phyloP scores from a whole-genome alignment of 1,140 invertebrate species.

The Leptopilina clavipes region DNA sequence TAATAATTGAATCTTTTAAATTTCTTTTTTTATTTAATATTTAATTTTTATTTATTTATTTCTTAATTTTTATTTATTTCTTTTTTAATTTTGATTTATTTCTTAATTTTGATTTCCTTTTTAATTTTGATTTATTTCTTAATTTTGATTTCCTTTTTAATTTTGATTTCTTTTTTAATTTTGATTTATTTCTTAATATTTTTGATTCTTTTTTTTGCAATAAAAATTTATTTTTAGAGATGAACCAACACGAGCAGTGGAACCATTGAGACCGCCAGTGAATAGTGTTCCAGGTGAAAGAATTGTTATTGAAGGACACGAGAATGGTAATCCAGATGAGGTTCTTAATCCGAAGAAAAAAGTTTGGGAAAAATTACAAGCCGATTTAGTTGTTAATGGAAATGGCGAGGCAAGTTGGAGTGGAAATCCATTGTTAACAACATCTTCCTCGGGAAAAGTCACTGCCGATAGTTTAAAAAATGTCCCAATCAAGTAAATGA shows the following conservation, averaged over 20 bases:
- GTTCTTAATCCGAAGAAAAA: constrained; percentile 98
- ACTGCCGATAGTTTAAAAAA: constrained; percentile 82
- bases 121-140: neutral
- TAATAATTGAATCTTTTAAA: too few relatives aligned
- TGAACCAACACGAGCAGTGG: constrained; percentile 84
- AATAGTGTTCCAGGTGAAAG: constrained; percentile 86
- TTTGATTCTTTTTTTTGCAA: constrained; percentile 24
- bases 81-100: neutral
- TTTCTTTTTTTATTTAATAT: too few relatives aligned
- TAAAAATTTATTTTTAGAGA: constrained; percentile 76
- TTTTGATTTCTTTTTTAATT: too few relatives aligned
- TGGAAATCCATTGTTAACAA: constrained; percentile 83
- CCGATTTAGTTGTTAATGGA: constrained; percentile 87
- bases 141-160: too few relatives aligned
- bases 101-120: neutral
- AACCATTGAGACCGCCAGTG: constrained; percentile 86
- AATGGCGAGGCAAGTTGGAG: constrained; percentile 88
- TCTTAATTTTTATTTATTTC: neutral
- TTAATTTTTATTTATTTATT: too few relatives aligned
- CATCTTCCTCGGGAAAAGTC: constrained; percentile 79
- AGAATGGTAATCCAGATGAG: constrained; percentile 86
- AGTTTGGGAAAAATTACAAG: constrained; percentile 93
- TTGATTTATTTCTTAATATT: constrained; percentile 19
- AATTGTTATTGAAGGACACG: constrained; percentile 88
- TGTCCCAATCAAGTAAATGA: constrained; percentile 83